Base-by-base conservation (phyloP, 1,140 invertebrate species). In the Trinorchestia longiramus region DNA sequence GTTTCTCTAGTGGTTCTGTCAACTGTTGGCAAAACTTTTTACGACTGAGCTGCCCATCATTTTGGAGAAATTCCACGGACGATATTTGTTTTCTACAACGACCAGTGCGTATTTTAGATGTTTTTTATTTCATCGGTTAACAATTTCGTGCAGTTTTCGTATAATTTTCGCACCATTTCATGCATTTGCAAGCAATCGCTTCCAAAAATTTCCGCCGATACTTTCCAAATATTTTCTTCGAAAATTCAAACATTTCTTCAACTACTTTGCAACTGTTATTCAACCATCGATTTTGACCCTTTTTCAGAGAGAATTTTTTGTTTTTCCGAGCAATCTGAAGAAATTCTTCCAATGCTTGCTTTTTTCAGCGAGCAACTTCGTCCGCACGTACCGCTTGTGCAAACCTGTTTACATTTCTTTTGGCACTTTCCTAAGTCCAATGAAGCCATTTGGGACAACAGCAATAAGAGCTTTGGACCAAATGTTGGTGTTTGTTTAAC, bases 371-470 rank as follows among this genome's bases (percentile, higher is more conserved):
- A 77, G 62, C 28, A 77, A 77, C 36, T 77, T 77, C 62, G 15
- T 23, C 15, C 15, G 28, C 62, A 1, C 11, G 62, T 77, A 77
- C 62, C 62, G 62, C 62, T 11, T 11, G 62, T 77, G 36, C 62
- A 77, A 77, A 36, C 62, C 15, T 36, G 62, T 77, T 36, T 77
- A 77, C 62, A 77, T 77, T 77, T 77, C 62, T 77, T 77, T 77
- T 1, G 41, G 11, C 8, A 8, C 36, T 90, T 90, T 28, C 8
- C 88, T 43, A 90, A 90, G 43, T 43, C 43, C n/a, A 90, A 90
- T 90, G 88, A 90, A 90, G 88, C 88, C 88, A 43, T 90, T 90
- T 90, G 88, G n/a, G 88, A 90, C 88, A 42, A 43, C 88, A 43
- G 36, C 88, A 90, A 90, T 90, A 90, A 90, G 88, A 90, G 88